phyloP scores from a whole-genome alignment of 2,888 invertebrate species.

The Diabrotica balteata region DNA sequence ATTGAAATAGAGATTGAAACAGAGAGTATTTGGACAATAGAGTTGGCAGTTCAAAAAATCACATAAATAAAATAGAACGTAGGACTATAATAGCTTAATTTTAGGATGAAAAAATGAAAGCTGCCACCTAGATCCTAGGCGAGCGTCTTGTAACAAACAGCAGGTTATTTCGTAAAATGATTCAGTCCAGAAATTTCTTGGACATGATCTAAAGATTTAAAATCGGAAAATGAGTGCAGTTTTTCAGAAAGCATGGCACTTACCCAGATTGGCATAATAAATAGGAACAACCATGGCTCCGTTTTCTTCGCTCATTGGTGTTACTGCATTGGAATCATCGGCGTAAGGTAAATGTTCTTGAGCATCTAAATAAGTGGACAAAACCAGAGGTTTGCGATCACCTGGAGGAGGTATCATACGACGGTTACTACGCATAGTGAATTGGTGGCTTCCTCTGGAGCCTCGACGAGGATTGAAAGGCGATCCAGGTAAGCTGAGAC shows the following conservation, averaged over 20 bases:
- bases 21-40: too few relatives aligned
- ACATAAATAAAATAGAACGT: too few relatives aligned
- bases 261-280: constrained; percentile 86
- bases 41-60: too few relatives aligned
- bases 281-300: constrained; percentile 93
- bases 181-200: too few relatives aligned
- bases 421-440: constrained; percentile 84
- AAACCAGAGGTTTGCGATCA: constrained; percentile 91
- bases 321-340: constrained; percentile 96
- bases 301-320: constrained; percentile 97
- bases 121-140: too few relatives aligned
- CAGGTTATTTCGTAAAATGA: too few relatives aligned
- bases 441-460: constrained; percentile 91
- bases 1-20: too few relatives aligned
- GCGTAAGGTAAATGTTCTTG: constrained; percentile 96
- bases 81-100: too few relatives aligned
- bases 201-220: not conserved
- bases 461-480: constrained; percentile 93
- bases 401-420: constrained; percentile 80
- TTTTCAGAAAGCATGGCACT: constrained; percentile 34
- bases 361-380: constrained; percentile 93
- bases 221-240: constrained; percentile 1
- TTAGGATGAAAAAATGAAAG: too few relatives aligned
- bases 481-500: constrained; percentile 95
- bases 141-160: too few relatives aligned